Percentiles rank a stretch among this genome's conserved stretches.
Conservation (phyloP, 2,113 vertebrate species). For the Myiozetetes cayanensis region DNA sequence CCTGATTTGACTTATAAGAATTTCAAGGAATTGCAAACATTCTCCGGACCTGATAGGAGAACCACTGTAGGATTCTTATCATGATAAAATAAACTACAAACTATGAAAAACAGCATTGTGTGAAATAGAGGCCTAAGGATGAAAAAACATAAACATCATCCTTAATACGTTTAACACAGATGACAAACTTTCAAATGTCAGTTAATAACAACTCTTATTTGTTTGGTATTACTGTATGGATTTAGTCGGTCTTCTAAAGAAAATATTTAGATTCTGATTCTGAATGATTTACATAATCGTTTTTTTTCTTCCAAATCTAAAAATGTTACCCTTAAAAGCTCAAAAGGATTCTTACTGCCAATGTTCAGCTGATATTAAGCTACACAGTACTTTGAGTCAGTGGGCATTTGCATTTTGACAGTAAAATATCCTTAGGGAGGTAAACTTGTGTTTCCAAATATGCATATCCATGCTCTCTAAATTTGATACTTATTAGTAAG, state of each 20-base stretch:
- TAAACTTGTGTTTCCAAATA: constrained; percentile 6
- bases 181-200: background rate
- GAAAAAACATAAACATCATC: background rate
- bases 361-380: background rate
- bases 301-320: background rate
- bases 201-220: background rate
- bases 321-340: background rate
- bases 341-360: background rate
- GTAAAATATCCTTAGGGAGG: background rate
- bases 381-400: background rate
- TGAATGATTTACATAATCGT: background rate
- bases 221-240: background rate
- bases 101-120: background rate
- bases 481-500: background rate
- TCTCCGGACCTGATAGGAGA: background rate
- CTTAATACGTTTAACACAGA: background rate
- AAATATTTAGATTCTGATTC: background rate
- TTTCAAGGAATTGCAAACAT: background rate
- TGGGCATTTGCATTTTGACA: background rate
- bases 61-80: background rate
- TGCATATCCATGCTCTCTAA: background rate
- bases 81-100: background rate
- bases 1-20: background rate
- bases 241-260: background rate
- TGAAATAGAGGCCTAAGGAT: background rate